phyloP scores from a whole-genome alignment of 2,888 invertebrate species.

The Lampropteryx suffumata region DNA sequence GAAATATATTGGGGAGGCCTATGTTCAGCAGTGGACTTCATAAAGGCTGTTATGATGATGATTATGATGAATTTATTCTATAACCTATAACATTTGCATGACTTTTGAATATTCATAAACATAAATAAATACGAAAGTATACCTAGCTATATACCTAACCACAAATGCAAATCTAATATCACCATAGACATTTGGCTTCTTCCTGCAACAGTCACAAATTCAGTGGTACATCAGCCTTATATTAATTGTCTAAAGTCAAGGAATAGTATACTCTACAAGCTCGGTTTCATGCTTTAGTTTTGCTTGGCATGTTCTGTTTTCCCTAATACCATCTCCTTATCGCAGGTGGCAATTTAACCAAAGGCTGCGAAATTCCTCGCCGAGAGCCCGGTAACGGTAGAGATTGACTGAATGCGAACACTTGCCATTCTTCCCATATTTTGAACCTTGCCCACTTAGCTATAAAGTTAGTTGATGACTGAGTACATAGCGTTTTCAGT shows the following conservation, averaged over 20 bases:
- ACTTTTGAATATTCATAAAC: slow-evolving; percentile 15
- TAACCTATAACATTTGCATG: slow-evolving; percentile 6
- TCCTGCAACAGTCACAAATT: slow-evolving; percentile 55
- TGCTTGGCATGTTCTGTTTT: slow-evolving; percentile 24
- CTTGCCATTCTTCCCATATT: slow-evolving; percentile 1
- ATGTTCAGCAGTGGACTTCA: too few species aligned
- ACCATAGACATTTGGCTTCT: slow-evolving; percentile 43
- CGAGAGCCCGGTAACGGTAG: slow-evolving; percentile 35
- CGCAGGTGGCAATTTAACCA: slow-evolving; percentile 60
- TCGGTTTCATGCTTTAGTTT: slow-evolving; percentile 38
- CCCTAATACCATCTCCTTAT: slow-evolving; percentile 55
- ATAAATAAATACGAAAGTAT: too few species aligned
- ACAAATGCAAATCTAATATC: slow-evolving; percentile 45
- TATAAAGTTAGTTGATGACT: too few species aligned
- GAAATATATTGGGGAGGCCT: too few species aligned
- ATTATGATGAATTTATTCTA: slow-evolving; percentile 1
- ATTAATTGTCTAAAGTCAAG: slow-evolving; percentile 40
- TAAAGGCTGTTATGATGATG: too few species aligned
- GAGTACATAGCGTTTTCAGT: too few species aligned
- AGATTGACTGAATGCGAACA: slow-evolving; percentile 25
- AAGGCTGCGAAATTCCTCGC: slow-evolving; percentile 57
- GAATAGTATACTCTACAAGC: slow-evolving; percentile 32
- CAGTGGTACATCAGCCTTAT: slow-evolving; percentile 45
- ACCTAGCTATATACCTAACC: neutral
- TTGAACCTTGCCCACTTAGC: slow-evolving; percentile 4